Evolutionary conservation across 2,797 vertebrate genomes (phyloP).

Genomic region (Lepus oiostolus): DNA sequence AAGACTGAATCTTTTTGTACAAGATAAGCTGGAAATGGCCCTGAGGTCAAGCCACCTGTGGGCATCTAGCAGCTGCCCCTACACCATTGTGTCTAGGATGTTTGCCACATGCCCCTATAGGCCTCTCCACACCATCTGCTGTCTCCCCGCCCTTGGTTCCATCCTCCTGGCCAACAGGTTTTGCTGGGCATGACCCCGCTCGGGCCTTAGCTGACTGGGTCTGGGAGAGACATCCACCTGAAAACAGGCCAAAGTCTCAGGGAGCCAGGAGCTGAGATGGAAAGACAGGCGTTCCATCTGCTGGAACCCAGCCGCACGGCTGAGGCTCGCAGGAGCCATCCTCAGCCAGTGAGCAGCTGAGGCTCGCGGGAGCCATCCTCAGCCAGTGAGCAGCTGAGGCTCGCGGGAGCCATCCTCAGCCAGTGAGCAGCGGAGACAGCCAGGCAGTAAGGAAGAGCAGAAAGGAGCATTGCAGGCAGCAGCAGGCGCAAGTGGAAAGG

Average conservation of each 20-base stretch:
- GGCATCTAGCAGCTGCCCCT: background rate
- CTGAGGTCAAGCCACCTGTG: background rate
- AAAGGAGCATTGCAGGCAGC: background rate
- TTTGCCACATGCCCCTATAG: background rate
- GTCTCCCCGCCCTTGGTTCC: background rate
- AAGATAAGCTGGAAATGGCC: conserved; percentile 13
- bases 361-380: background rate
- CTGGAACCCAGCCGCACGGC: background rate
- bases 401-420: background rate
- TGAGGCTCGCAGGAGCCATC: background rate
- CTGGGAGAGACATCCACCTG: background rate
- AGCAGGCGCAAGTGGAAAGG: background rate
- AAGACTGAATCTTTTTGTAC: background rate
- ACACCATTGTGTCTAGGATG: background rate
- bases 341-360: background rate
- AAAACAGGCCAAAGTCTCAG: background rate
- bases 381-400: background rate
- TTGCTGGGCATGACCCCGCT: background rate
- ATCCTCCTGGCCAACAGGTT: background rate
- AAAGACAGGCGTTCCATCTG: conserved; percentile 6
- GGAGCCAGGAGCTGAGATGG: background rate
- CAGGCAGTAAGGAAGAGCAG: background rate
- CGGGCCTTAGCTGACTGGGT: background rate
- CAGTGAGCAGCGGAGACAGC: background rate
- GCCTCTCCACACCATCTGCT: background rate